Evolutionary conservation across 2,888 invertebrate species (phyloP), one percentile per base, ranked within the genome.

Genomic region (Autographa gamma): DNA sequence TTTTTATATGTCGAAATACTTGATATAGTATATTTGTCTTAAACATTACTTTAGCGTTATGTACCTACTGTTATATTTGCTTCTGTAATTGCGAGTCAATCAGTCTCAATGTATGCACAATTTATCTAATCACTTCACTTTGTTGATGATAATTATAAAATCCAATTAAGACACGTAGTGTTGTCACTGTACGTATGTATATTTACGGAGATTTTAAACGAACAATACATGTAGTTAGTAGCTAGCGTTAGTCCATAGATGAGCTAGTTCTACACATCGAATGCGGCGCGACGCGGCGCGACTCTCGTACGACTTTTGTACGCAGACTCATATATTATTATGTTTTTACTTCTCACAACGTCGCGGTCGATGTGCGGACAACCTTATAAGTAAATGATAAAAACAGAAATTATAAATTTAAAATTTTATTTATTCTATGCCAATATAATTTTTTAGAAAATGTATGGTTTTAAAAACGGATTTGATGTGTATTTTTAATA

Each of bases 391-490:
- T 89, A 77, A 69, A 67, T 71, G 59, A 66, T 69, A 71, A 65
- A 73, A 81, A 84, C 85, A 77, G 88, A 84, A 86, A 82, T 85
- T 87, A 87, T 85, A 88, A 88, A 73, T 80, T 76, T 87, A 84
- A 83, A 89, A 88, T 88, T 87, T 82, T 92, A 93, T 94, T 93
- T 94, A 93, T 94, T 94, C 91, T 87, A 89, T 86, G 86, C 83
- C 83, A 88, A 87, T 87, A 74, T 87, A 86, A 88, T 87, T 91
- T 87, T 89, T 86, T 86, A 88, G 83, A 87, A 88, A 85, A 82
- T 87, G 86, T 90, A 86, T 86, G 77, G 69, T 86, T 83, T 87
- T 81, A 74, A 86, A 88, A 86, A 85, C 79, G 86, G 85, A 89
- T 89, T 90, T 88, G 88, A 89, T 91, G 89, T 91, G 90, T 93